Conservation (phyloP, 2,113 vertebrate genomes). For the Tichodroma muraria region DNA sequence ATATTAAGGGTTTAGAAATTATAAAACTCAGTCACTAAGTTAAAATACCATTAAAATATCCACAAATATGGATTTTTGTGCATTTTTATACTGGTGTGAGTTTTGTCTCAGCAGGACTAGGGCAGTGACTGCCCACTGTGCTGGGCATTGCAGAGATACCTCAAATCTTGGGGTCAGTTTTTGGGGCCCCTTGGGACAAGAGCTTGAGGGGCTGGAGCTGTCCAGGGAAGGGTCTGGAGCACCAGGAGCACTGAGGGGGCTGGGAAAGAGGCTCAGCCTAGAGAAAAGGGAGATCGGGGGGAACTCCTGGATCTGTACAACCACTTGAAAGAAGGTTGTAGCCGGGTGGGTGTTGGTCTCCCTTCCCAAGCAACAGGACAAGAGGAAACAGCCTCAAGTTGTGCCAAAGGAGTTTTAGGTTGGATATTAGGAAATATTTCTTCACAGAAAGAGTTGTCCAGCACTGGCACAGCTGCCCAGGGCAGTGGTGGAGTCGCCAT, state of each 20-base stretch:
- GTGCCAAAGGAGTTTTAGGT: not conserved
- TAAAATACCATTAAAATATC: not conserved
- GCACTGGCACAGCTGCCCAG: not conserved
- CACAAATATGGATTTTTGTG: not conserved
- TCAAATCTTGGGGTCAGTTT: accelerated
- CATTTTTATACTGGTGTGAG: not conserved
- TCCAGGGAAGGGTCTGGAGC: not conserved
- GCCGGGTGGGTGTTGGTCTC: no score
- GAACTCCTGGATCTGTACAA: not conserved
- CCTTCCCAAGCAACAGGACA: not conserved
- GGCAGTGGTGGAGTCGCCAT: accelerated
- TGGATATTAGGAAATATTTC: no score
- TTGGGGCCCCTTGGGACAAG: not conserved
- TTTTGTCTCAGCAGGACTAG: not conserved
- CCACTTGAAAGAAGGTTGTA: no score
- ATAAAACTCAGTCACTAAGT: not conserved
- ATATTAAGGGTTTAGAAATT: not conserved
- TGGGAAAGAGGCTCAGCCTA: not conserved
- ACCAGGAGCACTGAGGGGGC: not conserved
- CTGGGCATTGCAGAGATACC: not conserved
- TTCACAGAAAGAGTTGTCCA: accelerated
- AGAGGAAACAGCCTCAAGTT: not conserved
- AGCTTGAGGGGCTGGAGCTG: accelerated
- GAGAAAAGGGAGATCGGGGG: not conserved
- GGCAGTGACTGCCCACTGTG: not conserved